These are phyloP conservation scores for Netta rufina DNA, from an alignment of 2,797 vertebrate species.

Conservation along the genomic window DNA sequence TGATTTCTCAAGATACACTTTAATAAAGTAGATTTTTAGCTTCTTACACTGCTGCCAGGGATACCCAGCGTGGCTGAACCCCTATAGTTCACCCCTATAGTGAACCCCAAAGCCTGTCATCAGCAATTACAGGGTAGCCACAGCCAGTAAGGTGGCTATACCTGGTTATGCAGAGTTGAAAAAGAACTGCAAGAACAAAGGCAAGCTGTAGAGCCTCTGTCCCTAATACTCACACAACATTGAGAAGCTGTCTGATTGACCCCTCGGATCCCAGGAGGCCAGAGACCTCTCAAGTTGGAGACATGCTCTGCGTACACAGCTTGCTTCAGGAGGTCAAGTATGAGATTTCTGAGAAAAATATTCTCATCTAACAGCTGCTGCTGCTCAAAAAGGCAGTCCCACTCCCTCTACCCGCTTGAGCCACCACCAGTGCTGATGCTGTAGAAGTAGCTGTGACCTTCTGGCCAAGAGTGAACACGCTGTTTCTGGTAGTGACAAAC, in stretches of 20 bases:
- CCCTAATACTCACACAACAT: no score
- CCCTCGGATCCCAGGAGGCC: background rate
- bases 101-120: background rate
- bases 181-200: background rate
- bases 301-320: background rate
- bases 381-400: background rate
- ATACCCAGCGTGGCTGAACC: conserved; percentile 5
- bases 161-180: background rate
- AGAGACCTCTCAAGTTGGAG: background rate
- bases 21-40: conserved; percentile 16
- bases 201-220: background rate
- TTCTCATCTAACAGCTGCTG: background rate
- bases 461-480: background rate
- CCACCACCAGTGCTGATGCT: background rate
- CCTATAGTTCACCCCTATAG: background rate
- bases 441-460: background rate
- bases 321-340: background rate
- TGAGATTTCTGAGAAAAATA: background rate
- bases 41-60: conserved; percentile 41
- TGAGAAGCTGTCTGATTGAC: background rate
- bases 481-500: background rate
- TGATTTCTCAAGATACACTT: conserved; percentile 31
- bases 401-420: background rate
- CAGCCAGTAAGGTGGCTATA: background rate
- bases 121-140: background rate